Evolutionary conservation across 2,113 vertebrate species (phyloP).

Genomic region (Labeo rohita): DNA sequence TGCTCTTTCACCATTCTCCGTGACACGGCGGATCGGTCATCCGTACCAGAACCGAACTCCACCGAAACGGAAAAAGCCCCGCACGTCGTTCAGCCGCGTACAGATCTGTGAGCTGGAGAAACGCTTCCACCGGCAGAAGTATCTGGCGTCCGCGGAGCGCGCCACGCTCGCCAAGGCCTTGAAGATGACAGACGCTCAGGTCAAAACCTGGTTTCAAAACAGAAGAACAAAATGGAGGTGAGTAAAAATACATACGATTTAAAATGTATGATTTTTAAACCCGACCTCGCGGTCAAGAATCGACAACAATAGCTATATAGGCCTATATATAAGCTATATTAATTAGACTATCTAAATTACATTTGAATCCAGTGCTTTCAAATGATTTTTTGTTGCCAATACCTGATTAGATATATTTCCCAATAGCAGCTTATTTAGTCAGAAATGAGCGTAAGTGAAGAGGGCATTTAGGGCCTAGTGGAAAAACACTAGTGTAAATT

Average conservation of each 20-base stretch:
- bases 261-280: neutral
- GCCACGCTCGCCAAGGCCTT: conserved; percentile 92
- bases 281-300: neutral
- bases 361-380: too few relatives aligned
- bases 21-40: conserved; percentile 91
- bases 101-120: conserved; percentile 99
- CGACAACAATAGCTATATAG: neutral
- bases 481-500: conserved; percentile 69
- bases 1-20: conserved; percentile 88
- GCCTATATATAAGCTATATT: too few relatives aligned
- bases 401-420: conserved; percentile 33
- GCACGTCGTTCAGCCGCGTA: conserved; percentile 93
- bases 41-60: conserved; percentile 98
- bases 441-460: conserved; percentile 34
- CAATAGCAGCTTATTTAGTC: conserved; percentile 22
- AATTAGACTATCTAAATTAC: too few relatives aligned
- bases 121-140: conserved; percentile 94
- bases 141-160: conserved; percentile 85
- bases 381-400: conserved; percentile 14
- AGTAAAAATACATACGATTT: neutral
- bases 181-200: conserved; percentile 97
- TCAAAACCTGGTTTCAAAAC: conserved; percentile 99
- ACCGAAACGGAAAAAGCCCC: conserved; percentile 96
- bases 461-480: conserved; percentile 29
- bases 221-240: conserved; percentile 97